Evolutionary conservation across 23 tunicate species (phyloP), one percentile per base, ranked within the genome.

Genomic region (Styela plicata): DNA sequence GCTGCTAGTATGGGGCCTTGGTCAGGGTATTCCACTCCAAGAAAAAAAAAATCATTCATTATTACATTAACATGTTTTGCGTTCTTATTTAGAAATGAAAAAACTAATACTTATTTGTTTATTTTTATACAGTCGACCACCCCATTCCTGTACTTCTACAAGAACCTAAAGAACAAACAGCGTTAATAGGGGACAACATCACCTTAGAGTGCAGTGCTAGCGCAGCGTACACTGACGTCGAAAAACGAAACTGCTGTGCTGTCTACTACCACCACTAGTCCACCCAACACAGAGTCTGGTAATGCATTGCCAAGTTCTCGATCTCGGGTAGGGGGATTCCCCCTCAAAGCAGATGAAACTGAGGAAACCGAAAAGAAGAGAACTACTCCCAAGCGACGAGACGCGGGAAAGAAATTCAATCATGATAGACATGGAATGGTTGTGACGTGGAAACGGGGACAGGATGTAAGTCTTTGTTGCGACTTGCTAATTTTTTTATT

Each of bases 151-250:
- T 86, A 0, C 64, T 91, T 13, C 31, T 78, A 36, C 88, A 87
- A 70, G 80, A 91, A 80, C 97, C 97, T 10, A 64, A 68, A 52
- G 62, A 27, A 2, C 53, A 35, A 31, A 79, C 74, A 26, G 53
- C 91, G 10, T 44, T 69, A 65, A 87, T 79, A 65, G 89, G 88
- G 17, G 97, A 87, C 79, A 87, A 91, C 74, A 88, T 91, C 64
- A 91, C 97, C 0, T 53, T 91, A 36, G 91, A 91, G 33, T 91
- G 97, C 80, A 87, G 97, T 31, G 97, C 97, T 0, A 86, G 85
- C 34, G 97, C 91, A 1, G 87, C 90, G 63, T 32, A 86, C 31
- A 31, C 87, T 24, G 85, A 23, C 31, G 73, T 30, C 3, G 69
- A 74, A 64, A 32, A 70, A 5, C 69, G n/a, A n/a, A n/a, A n/a